Evolutionary conservation across 1,140 invertebrate species (phyloP), one percentile per base, ranked within the genome.

Genomic region (Drosophila simulans): DNA sequence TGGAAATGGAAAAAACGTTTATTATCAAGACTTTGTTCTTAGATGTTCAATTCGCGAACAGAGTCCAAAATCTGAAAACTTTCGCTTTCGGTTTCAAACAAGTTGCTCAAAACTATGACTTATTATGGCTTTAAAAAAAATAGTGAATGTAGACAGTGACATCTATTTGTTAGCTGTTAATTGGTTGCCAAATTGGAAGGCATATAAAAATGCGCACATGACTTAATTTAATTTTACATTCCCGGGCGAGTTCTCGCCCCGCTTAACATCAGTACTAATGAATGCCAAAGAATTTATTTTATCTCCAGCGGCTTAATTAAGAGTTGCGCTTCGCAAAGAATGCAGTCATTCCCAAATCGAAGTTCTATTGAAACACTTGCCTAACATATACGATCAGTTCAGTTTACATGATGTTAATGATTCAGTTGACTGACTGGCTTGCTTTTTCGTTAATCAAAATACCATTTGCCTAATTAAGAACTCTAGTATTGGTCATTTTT

Each of bases 141-240:
- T 52, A 66, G 37, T 49, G 22, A 43, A 55, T 53, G 12, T 48
- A 45, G 43, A 77, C 68, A 71, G 72, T 70, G 74, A 76, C 85
- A 71, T 88, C 75, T 86, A 88, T 83, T 89, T 88, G 83, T 83
- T 83, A 88, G 70, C 76, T 83, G 80, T 89, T 88, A 88, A 80
- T 89, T 88, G 80, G 75, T 83, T 72, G 55, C 75, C 70, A 64
- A 77, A 79, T 71, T 79, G 68, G 55, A 68, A 43, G 22, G 31
- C 46, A 43, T 17, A 54, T 49, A 55, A 75, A 55, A 65, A 57
- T 70, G 70, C 35, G 39, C 65, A 68, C 83, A 89, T 83, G 84
- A 89, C 71, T 88, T 77, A 77, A 88, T 89, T 83, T 77, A 53
- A 89, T 80, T 64, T 66, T 81, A 86, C 68, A 63, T 71, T 79